Evolutionary conservation across 2,113 vertebrate species (phyloP), one percentile per base, ranked within the genome.

Genomic region (Onychostoma macrolepis): DNA sequence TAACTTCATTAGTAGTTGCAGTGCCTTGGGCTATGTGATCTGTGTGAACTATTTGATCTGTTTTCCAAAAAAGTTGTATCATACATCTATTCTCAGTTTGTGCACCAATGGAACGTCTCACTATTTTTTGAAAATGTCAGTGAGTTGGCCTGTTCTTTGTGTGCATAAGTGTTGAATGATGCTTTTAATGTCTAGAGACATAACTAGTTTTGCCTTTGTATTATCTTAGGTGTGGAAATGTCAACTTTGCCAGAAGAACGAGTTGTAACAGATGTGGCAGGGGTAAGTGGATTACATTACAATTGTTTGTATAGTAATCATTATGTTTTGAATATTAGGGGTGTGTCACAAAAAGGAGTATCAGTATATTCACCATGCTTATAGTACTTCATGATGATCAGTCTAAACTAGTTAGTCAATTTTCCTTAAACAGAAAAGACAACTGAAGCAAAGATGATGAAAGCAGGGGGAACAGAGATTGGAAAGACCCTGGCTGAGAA

Each of bases 391-490:
- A 58, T 58, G 0, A 38, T 74, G 71, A 26, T 30, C 21, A n/a
- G 13, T n/a, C 1, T 21, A 21, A 28, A 74, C 67, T 15, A 11
- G 24, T 48, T 24, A 38, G 30, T 86, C 28, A 8, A 2, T 63
- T 41, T 13, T 4, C 50, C 48, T 26, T 56, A 24, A 1, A 77
- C 93, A 99, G 98, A 99, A 88, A 99, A 99, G 94, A 99, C 98
- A 4, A 99, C 97, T 19, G 98, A 99, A 87, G 98, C 97, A 19
- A 99, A 99, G 92, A 97, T 99, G 97, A 99, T 99, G 98, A 99
- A 99, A 94, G 98, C 98, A 0, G 98, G 98, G 71, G 98, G 98
- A 1, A 99, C 98, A 4, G 98, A 99, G 92, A 99, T 99, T 86
- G 98, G 98, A 15, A 99, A 99, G 94, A 99, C 98, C 0, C 96